Percentiles rank a stretch among this genome's conserved stretches.
phyloP scores from a whole-genome alignment of 2,113 vertebrate species.

The Bubo bubo region DNA sequence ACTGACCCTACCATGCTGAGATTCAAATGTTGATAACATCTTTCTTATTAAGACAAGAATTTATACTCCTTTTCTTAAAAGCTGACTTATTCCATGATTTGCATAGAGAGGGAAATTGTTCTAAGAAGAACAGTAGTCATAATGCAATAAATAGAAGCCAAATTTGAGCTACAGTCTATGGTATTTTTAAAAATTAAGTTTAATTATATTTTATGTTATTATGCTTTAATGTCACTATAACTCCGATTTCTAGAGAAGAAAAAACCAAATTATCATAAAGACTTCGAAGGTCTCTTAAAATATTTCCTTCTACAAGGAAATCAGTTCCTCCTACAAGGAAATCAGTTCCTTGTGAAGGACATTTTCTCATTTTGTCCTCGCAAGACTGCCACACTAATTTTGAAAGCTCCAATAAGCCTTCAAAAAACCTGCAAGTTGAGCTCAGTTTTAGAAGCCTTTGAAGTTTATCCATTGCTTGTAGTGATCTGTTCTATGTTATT shows the following conservation, averaged over 20 bases:
- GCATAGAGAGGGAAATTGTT: not conserved
- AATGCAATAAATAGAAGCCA: not conserved
- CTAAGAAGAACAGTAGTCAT: not conserved
- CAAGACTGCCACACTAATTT: not conserved
- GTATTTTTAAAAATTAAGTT: not conserved
- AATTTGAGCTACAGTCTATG: not conserved
- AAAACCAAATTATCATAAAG: not conserved
- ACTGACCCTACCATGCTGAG: not conserved
- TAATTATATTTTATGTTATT: not conserved
- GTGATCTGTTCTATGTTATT: not conserved
- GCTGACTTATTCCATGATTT: not conserved
- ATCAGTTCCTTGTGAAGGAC: not conserved
- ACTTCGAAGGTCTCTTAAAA: not conserved
- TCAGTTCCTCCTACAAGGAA: not conserved
- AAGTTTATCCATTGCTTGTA: not conserved
- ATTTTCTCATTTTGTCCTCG: not conserved
- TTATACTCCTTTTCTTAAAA: not conserved
- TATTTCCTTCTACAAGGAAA: not conserved
- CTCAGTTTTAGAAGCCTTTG: constrained; percentile 10
- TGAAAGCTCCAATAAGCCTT: not conserved
- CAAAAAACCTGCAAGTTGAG: not conserved
- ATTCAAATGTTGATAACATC: not conserved
- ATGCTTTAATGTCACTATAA: not conserved
- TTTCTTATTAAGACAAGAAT: not conserved
- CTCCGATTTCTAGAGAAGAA: constrained; percentile 20